Base-by-base conservation (phyloP, 2,797 vertebrate species). In the Pangasius sanitwongsei region DNA sequence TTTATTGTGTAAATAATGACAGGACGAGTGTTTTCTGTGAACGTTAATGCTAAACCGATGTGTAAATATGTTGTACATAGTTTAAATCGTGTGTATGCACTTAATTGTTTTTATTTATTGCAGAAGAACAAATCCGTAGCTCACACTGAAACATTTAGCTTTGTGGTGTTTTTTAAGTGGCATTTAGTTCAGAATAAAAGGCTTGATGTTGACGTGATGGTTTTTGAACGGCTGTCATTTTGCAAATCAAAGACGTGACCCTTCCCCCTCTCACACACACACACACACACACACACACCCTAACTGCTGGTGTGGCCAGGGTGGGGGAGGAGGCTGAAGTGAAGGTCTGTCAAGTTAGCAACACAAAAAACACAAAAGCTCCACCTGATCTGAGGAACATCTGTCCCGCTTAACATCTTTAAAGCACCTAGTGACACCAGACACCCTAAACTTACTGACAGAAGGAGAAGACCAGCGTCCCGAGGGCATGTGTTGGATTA, bases 71-170 rank as follows among this genome's bases (percentile, higher is more conserved):
- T 12, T 86, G 85, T 86, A 77, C 2, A 86, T 86, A 86, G 85
- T 82, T 78, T 8, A 28, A 44, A 93, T 88, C 94, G 87, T 94
- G 89, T 95, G 89, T 94, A 94, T 80, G 95, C 96, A 95, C 94
- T 96, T 96, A 94, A 48, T 50, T 90, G 89, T 93, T 92, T 92
- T 92, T 95, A 97, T 96, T 97, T 96, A 96, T 97, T 96, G 44
- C 88, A 57, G 50, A 28, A 34, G 41, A 72, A 23, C 23, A 90
- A 87, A 82, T 77, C n/a, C 31, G 94, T 95, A 92, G 86, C 92
- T 94, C 88, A 94, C 94, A 95, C 94, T 96, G 95, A 93, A 95
- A 31, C 85, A 75, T 85, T 89, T 86, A 87, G 67, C 0, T 6
- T 90, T 90, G 70, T n/a, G 44, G 61, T 89, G 92, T 93, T 93